phyloP scores from a whole-genome alignment of 2,888 invertebrate genomes.

The Ennomos erosarius region DNA sequence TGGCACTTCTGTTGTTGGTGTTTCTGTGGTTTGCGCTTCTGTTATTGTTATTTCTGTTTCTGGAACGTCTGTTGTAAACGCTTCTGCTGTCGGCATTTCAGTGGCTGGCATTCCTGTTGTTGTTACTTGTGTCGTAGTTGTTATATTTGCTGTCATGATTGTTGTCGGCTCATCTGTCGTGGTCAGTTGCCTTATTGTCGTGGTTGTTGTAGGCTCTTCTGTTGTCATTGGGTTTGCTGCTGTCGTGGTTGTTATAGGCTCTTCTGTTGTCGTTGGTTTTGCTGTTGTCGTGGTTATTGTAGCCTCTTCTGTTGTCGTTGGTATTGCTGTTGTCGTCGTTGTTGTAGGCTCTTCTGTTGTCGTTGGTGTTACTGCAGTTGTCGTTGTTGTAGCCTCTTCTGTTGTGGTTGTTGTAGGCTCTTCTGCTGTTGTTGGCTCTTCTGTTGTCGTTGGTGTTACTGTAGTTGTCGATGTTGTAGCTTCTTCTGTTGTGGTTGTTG shows the following conservation, averaged over 20 bases:
- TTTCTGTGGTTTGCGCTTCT: too few species aligned
- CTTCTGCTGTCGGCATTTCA: conserved; percentile 6
- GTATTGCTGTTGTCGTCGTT: neutral
- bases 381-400: neutral
- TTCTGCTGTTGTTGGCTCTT: neutral
- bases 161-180: conserved; percentile 2
- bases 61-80: neutral
- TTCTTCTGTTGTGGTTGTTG: conserved; percentile 2
- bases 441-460: conserved; percentile 2
- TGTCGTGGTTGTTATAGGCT: neutral
- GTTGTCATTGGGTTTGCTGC: neutral
- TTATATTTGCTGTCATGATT: neutral
- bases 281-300: neutral
- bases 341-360: conserved; percentile 8
- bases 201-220: conserved; percentile 4
- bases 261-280: neutral
- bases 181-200: neutral
- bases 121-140: conserved; percentile 18
- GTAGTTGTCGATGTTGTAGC: neutral
- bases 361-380: neutral
- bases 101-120: conserved; percentile 7
- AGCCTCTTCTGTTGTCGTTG: conserved; percentile 1
- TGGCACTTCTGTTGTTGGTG: too few species aligned
- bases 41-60: conserved; percentile 9
- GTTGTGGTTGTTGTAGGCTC: conserved; percentile 2